Base-by-base conservation (phyloP, 2,888 invertebrate genomes). In the Drosophila kambysellisi region DNA sequence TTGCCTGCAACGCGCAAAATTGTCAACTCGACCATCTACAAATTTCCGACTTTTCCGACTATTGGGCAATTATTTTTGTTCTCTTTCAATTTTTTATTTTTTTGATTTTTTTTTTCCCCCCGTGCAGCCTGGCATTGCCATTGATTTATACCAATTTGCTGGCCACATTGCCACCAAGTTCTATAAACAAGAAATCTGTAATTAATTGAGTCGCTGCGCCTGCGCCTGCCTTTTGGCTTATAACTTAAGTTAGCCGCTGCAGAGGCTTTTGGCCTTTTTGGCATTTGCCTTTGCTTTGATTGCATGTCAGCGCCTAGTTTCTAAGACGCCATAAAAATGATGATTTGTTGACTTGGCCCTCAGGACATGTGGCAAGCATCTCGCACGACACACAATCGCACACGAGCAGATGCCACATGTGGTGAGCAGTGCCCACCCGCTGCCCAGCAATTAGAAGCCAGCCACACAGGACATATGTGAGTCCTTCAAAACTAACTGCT, bases 41-140 rank as follows among this genome's bases (percentile, higher is more conserved):
- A 62, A 50, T 71, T 69, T 66, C 43, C 66, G 39, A 62, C 54
- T 74, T 76, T 76, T 70, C 41, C 51, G 50, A 43, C 33, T 58
- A 64, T 69, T 73, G 65, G 25, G 48, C 39, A 68, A 70, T 53
- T 59, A 54, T 65, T 51, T 69, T 52, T 37, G 20, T 41, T 32
- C 33, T 59, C 39, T 39, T 12, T 43, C 41, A n/a, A 7, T 6
- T 25, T 59, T 53, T 52, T 56, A 32, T 32, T 35, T 43, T 61
- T 63, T 66, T 50, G 62, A 60, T 25, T 25, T 25, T 25, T 25
- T 25, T 25, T 25, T 3, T 25, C 2, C 0, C 7, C 33, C 62
- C 75, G 17, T 61, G 30, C 66, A 17, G 67, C 32, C 64, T 75
- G 89, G 71, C 88, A 89, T 84, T 89, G 85, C 88, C 85, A 89